These are phyloP conservation scores for Endotricha flammealis DNA, from an alignment of 2,888 invertebrate species.

Conservation along the genomic window DNA sequence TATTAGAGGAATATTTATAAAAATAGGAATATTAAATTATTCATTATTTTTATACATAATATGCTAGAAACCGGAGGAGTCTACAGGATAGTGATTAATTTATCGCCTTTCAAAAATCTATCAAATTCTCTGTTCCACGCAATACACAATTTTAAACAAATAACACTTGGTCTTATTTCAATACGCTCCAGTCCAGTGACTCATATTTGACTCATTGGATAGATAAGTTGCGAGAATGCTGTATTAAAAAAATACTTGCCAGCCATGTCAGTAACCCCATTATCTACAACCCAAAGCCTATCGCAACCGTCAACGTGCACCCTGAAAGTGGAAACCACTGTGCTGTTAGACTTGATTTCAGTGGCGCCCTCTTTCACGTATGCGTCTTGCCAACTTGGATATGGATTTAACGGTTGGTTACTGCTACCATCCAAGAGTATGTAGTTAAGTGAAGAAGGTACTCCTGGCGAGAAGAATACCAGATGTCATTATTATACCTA, in stretches of 20 bases:
- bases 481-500: background rate
- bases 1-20: too few relatives aligned
- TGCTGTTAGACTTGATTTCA: conserved; percentile 60
- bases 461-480: conserved; percentile 30
- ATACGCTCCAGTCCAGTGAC: too few relatives aligned
- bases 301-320: conserved; percentile 83
- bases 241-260: conserved; percentile 52
- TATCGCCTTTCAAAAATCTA: too few relatives aligned
- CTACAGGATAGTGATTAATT: too few relatives aligned
- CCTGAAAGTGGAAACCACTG: conserved; percentile 84
- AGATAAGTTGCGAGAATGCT: too few relatives aligned
- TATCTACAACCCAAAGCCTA: conserved; percentile 88
- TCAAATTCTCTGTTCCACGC: too few relatives aligned
- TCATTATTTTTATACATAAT: too few relatives aligned
- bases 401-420: conserved; percentile 82
- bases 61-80: too few relatives aligned
- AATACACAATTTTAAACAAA: too few relatives aligned
- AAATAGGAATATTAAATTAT: too few relatives aligned
- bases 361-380: conserved; percentile 74
- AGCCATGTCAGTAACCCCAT: conserved; percentile 83
- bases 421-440: conserved; percentile 77
- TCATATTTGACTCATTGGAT: too few relatives aligned
- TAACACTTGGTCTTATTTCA: too few relatives aligned
- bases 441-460: conserved; percentile 64
- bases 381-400: conserved; percentile 86